Evolutionary conservation across 2,797 vertebrate species (phyloP).

Genomic region (Sardinella longiceps): DNA sequence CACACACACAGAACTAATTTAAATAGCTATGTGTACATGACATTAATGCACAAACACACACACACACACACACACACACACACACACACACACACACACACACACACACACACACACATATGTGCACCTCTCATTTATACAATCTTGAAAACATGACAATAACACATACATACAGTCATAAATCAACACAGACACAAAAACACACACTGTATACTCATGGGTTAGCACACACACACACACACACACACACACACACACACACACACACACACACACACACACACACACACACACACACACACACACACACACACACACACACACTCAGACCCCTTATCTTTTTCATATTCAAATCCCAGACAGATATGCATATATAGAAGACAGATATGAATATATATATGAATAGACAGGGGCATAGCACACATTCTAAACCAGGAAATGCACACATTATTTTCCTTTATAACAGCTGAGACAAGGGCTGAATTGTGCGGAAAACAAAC

Average conservation of each 20-base stretch:
- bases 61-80: too few relatives aligned
- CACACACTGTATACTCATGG: not conserved
- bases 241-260: not conserved
- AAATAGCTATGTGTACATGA: not conserved
- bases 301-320: too few relatives aligned
- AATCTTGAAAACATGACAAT: not conserved
- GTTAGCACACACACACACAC: not conserved
- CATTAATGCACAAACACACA: not conserved
- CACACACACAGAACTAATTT: too few relatives aligned
- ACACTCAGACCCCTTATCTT: too few relatives aligned
- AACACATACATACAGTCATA: not conserved
- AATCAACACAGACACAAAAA: not conserved
- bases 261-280: too few relatives aligned
- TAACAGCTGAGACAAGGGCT: not conserved
- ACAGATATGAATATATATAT: not conserved
- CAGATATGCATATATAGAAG: not conserved
- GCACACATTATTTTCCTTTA: not conserved
- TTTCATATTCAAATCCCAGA: not conserved
- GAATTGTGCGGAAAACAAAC: not conserved
- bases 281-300: too few relatives aligned
- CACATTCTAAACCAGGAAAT: not conserved
- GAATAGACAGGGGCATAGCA: not conserved
- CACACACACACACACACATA: too few relatives aligned
- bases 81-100: too few relatives aligned
- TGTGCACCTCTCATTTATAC: slow-evolving; percentile 15